Conservation (phyloP, 2,888 invertebrate species). For the Eupithecia centaureata region DNA sequence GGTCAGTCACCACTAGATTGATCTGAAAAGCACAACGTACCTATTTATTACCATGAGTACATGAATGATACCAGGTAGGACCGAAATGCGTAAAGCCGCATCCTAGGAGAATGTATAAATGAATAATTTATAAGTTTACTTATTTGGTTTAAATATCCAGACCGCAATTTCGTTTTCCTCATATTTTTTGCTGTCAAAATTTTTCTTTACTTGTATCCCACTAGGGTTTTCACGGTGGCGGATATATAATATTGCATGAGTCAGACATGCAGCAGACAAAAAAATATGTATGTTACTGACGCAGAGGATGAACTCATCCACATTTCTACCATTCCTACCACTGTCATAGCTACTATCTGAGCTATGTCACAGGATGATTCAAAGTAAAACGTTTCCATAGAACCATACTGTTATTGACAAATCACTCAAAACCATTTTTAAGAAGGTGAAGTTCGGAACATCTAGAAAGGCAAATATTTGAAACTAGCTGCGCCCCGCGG, state of each 20-base stretch:
- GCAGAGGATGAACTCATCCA: not conserved
- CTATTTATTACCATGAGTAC: not conserved
- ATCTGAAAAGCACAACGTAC: not conserved
- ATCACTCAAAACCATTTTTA: not conserved
- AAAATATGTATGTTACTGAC: not conserved
- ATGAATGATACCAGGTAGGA: not conserved
- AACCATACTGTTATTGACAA: not conserved
- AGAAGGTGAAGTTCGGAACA: not conserved
- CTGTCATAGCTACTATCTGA: not conserved
- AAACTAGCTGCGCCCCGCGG: too few species aligned
- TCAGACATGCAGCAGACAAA: not conserved
- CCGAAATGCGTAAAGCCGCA: not conserved
- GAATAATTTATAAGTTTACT: too few species aligned
- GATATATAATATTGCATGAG: not conserved
- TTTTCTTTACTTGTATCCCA: not conserved
- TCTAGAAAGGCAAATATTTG: not conserved
- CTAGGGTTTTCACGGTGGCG: not conserved
- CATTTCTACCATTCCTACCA: too few species aligned
- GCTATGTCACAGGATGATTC: not conserved
- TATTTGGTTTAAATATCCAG: too few species aligned
- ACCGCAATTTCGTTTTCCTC: too few species aligned
- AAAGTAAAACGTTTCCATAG: not conserved
- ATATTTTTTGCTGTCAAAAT: not conserved
- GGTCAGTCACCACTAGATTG: conserved; percentile 11
- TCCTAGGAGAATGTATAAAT: too few species aligned